Conservation (phyloP, 2,113 vertebrate genomes). For the Cyanoderma ruficeps region DNA sequence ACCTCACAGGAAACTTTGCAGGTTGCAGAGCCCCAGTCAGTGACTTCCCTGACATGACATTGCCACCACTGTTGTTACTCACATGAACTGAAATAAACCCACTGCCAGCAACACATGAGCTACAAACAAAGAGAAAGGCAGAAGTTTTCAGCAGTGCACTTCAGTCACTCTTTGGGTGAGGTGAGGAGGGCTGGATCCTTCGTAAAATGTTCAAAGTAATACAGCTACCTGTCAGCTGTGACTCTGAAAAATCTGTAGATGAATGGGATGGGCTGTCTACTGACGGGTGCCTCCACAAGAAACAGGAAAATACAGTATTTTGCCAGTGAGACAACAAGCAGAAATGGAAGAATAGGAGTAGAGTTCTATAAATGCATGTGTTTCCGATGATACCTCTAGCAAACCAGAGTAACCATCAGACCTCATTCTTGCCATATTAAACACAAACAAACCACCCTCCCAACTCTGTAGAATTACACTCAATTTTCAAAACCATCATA, state of each 20-base stretch:
- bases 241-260: neutral
- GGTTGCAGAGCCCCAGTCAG: neutral
- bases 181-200: neutral
- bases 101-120: neutral
- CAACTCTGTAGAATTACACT: neutral
- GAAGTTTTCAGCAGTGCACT: neutral
- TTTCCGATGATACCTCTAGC: neutral
- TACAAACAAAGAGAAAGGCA: neutral
- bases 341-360: neutral
- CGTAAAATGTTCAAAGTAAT: neutral
- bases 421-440: neutral
- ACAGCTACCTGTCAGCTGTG: neutral
- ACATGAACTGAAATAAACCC: neutral
- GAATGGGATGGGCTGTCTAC: neutral
- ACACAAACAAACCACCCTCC: accelerated
- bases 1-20: neutral
- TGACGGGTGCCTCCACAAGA: neutral
- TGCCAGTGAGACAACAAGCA: neutral
- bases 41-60: neutral
- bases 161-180: neutral
- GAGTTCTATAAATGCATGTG: neutral
- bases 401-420: neutral
- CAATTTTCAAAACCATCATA: neutral
- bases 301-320: neutral
- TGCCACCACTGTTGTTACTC: neutral